phyloP scores from a whole-genome alignment of 2,113 vertebrate genomes.

The Coturnix japonica region DNA sequence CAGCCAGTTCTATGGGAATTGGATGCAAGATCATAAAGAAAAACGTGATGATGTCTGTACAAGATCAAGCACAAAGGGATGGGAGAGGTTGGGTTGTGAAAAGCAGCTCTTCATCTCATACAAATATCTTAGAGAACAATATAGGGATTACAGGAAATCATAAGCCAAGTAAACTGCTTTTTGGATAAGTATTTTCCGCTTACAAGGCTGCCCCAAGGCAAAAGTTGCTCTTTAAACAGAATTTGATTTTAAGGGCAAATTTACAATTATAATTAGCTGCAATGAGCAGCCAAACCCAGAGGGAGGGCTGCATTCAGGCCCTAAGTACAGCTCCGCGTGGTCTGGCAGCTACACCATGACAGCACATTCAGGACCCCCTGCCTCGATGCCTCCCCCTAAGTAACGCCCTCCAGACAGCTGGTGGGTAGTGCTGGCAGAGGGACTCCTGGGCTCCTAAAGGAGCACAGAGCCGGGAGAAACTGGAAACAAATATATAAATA shows the following conservation, averaged over 20 bases:
- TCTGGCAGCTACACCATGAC: background rate
- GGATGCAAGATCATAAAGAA: background rate
- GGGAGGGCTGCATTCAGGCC: conserved; percentile 42
- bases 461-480: background rate
- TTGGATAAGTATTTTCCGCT: conserved; percentile 67
- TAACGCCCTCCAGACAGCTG: background rate
- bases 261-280: conserved; percentile 75
- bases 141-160: conserved; percentile 62
- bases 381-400: background rate
- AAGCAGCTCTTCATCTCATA: background rate
- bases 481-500: background rate
- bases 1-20: background rate
- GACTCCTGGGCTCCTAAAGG: background rate
- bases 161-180: conserved; percentile 71
- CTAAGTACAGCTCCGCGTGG: background rate
- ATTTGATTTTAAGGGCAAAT: conserved; percentile 75
- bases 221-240: conserved; percentile 76
- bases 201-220: conserved; percentile 72
- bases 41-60: background rate
- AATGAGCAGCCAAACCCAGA: conserved; percentile 63
- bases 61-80: background rate
- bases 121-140: conserved; percentile 56
- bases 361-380: background rate
- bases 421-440: background rate
- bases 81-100: background rate